Evolutionary conservation across 2,797 vertebrate species (phyloP), one percentile per base, ranked within the genome.

Genomic region (Gallinago stenura): DNA sequence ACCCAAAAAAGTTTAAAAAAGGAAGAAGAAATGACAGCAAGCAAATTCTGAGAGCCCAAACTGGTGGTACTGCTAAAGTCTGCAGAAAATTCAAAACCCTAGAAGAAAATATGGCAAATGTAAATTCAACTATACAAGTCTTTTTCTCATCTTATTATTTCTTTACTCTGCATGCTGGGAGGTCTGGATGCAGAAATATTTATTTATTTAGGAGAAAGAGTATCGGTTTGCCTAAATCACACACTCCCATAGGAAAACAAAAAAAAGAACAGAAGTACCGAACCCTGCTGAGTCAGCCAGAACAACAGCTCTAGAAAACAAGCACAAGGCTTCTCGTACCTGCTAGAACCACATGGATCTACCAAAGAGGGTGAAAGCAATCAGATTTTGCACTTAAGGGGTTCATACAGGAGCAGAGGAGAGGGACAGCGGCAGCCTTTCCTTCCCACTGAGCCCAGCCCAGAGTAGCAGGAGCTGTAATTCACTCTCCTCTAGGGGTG

Each of bases 361-460:
- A 33, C 5, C 31, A n/a, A 28, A 45, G 45, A 33, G 4, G 3
- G 18, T 10, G 37, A 71, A 77, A 86, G 15, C 20, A 26, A 24
- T 2, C n/a, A n/a, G 10, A 22, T 17, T 88, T 91, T 53, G 26
- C 37, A 64, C 15, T 22, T 30, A 8, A 68, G 15, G 9, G 24
- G 16, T 0, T 56, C 25, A 41, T 11, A 60, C 0, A 1, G 26
- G 17, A 81, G 33, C 15, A 45, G 46, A 0, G 8, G 16, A 51
- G 58, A 50, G 17, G 13, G 15, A 35, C 2, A 6, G 39, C 6
- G 13, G 39, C 15, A 68, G 31, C 48, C 41, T 33, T 57, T 73
- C n/a, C 43, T 60, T 58, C n/a, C 41, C 31, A 8, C 28, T 5
- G 5, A 50, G 31, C 28, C 25, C 33, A 65, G 37, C 56, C 10